phyloP scores from a whole-genome alignment of 2,888 invertebrate species.

The Trissolcus brochymenae region DNA sequence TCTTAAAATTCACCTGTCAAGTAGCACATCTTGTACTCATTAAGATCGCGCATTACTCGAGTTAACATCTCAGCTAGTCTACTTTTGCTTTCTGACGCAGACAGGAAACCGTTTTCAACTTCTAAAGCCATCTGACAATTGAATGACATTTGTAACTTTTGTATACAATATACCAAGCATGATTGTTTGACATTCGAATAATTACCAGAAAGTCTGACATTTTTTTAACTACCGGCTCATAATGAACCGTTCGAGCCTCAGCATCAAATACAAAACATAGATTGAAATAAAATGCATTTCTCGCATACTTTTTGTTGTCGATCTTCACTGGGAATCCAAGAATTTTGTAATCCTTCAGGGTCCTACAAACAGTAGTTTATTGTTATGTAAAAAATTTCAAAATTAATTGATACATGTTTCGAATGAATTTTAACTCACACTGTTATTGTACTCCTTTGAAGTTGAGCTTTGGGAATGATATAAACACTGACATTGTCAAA shows the following conservation, averaged over 20 bases:
- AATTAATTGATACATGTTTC: too few relatives aligned
- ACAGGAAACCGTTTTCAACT: constrained; percentile 90
- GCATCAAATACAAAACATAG: constrained; percentile 95
- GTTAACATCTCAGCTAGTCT: constrained; percentile 86
- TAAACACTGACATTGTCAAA: constrained; percentile 96
- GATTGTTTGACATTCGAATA: not conserved
- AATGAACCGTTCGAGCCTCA: constrained; percentile 91
- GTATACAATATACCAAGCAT: not conserved
- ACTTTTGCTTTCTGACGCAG: constrained; percentile 81
- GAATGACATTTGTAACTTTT: not conserved
- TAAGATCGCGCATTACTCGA: constrained; percentile 88
- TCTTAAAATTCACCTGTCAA: constrained; percentile 79
- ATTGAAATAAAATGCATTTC: constrained; percentile 97
- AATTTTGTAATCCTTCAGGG: constrained; percentile 89
- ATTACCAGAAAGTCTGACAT: constrained; percentile 90
- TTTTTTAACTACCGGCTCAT: constrained; percentile 96
- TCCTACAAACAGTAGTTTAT: constrained; percentile 79
- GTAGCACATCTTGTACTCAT: constrained; percentile 87
- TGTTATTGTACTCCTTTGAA: constrained; percentile 92
- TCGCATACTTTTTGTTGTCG: constrained; percentile 89
- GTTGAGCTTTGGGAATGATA: constrained; percentile 95
- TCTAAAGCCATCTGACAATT: constrained; percentile 85
- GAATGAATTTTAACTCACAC: constrained; percentile 81
- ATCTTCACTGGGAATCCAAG: constrained; percentile 95
- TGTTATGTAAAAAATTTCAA: too few relatives aligned